Base-by-base conservation (phyloP, 1,140 invertebrate species). In the Drosophila serrata region DNA sequence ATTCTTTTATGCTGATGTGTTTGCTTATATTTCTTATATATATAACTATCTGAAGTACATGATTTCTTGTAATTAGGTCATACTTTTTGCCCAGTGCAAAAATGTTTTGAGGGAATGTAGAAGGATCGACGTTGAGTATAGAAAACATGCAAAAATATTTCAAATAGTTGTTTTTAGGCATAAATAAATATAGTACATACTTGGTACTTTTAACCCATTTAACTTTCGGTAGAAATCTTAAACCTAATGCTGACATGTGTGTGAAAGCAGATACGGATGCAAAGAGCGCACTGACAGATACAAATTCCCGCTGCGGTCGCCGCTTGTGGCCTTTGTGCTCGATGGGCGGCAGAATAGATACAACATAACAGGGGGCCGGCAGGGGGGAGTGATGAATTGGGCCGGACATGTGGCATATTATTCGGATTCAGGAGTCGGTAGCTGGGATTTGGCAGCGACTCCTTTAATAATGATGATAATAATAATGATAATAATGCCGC, bases 391-490 rank as follows among this genome's bases (percentile, higher is more conserved):
- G 11, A 59, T 56, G 40, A 46, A 63, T 57, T 46, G 57, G 75
- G 61, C 39, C 42, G 65, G 67, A 60, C 80, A 82, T 70, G 78
- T 73, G 82, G 78, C 82, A 86, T 86, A 81, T 79, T 86, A 86
- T 75, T 69, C 81, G 77, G 63, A 85, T 85, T 79, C 53, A 13
- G 17, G 17, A 35, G 58, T 62, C 51, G 13, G 37, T 39, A 2
- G 37, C 37, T n/a, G 56, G 72, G 81, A 79, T 84, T 79, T 82
- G 51, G 51, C 39, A 75, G 60, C 81, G 82, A 86, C 79, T 86
- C 80, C 65, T 88, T 80, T 77, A 87, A 87, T 82, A 87, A 87
- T 87, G 67, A 87, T 87, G 72, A 87, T 87, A 70, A 79, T 87
- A 84, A 77, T 87, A 76, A 79, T 87, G 80, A 77, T 77, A 79